Evolutionary conservation across 2,797 vertebrate genomes (phyloP), one percentile per base, ranked within the genome.

Genomic region (Aulostomus chinensis): DNA sequence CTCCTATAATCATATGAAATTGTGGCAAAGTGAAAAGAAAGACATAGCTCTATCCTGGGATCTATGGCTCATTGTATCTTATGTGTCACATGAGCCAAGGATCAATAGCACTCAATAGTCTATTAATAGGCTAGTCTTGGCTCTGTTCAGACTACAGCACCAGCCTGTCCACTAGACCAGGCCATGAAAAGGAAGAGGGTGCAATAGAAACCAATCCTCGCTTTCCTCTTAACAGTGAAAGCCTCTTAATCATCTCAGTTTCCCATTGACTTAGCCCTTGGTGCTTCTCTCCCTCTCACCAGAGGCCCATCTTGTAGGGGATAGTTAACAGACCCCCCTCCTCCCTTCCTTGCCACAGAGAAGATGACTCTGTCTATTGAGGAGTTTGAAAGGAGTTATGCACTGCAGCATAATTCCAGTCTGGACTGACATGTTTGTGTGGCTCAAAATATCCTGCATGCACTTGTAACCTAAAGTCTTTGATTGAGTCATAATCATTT

Each of bases 21-120:
- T 86, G 91, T 87, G 84, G 82, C 83, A 83, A 85, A 90, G 85
- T 82, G 78, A 90, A 86, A 87, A 90, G 82, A 88, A 88, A 87
- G 73, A 64, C 75, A 77, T 53, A 70, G 82, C 85, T 90, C 84
- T 88, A 85, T 79, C 69, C 84, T 58, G 77, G 83, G 88, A 90
- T 91, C 88, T 83, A 91, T 91, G 88, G 86, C 86, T 89, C 87
- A 90, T 92, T 92, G 91, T 92, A 90, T 88, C 90, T 86, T 76
- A 70, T 77, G 89, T 90, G 89, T 90, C 88, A 90, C 86, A 85
- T 32, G 80, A 90, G 90, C 86, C 85, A 76, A 60, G 72, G 83
- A 91, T 93, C 91, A 79, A 93, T 92, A 88, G 58, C 69, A 85
- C 89, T 92, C 91, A 88, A 93, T 93, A 93, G 86, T 88, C 91